Evolutionary conservation across 1,140 invertebrate genomes (phyloP).

Genomic region (Euwallacea fornicatus): DNA sequence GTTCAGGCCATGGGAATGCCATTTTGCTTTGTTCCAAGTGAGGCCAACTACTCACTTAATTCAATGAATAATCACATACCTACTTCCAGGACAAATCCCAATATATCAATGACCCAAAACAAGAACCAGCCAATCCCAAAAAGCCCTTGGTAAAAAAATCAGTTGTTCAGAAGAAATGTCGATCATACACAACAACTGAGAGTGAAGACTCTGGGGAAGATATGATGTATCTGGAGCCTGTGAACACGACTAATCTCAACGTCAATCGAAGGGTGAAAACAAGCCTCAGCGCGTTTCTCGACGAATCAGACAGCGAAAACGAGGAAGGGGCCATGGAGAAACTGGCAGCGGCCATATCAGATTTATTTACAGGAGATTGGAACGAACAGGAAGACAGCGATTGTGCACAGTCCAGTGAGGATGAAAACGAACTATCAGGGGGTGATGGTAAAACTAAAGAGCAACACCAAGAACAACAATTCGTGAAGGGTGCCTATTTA

Average conservation of each 20-base stretch:
- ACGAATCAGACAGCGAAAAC: conserved; percentile 80
- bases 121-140: conserved; percentile 38
- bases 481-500: conserved; percentile 64
- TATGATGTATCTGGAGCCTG: conserved; percentile 51
- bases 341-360: conserved; percentile 69
- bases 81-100: conserved; percentile 47
- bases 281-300: conserved; percentile 62
- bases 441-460: conserved; percentile 33
- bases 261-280: conserved; percentile 48
- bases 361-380: conserved; percentile 77
- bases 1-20: conserved; percentile 73
- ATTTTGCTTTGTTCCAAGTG: conserved; percentile 65
- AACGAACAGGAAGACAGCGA: conserved; percentile 74
- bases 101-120: conserved; percentile 44
- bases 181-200: conserved; percentile 47
- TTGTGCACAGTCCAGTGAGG: conserved; percentile 69
- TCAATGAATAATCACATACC: conserved; percentile 6
- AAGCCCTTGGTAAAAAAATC: conserved; percentile 7
- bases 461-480: conserved; percentile 49
- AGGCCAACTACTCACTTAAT: background rate
- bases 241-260: conserved; percentile 45
- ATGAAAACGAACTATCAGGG: conserved; percentile 57
- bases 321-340: conserved; percentile 72
- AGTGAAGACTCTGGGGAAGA: conserved; percentile 52
- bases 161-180: conserved; percentile 38